Percentiles rank a stretch among this genome's conserved stretches.
These are phyloP conservation scores for Cyprinodon brontotheroides DNA, from an alignment of 2,113 vertebrate genomes.

Conservation along the genomic window DNA sequence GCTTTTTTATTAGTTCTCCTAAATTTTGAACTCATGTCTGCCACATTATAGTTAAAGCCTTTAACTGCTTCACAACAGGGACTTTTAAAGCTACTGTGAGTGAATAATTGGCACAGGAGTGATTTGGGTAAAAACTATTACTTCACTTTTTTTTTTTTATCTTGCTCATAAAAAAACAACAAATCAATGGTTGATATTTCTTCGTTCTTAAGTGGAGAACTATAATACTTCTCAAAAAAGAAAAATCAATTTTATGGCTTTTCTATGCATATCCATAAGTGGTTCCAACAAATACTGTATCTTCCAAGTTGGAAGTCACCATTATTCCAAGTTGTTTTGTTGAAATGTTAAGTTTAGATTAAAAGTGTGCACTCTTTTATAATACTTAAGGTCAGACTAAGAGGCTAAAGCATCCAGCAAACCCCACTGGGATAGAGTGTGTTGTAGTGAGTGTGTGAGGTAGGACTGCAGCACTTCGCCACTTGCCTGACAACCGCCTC, in stretches of 20 bases:
- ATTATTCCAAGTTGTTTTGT: not conserved
- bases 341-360: not conserved
- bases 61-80: no score
- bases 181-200: no score
- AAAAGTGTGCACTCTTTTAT: not conserved
- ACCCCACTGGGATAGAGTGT: not conserved
- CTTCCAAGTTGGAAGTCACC: not conserved
- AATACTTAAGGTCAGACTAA: not conserved
- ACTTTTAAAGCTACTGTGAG: no score
- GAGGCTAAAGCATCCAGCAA: not conserved
- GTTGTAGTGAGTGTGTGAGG: not conserved
- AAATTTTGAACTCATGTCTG: no score
- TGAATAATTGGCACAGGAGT: no score
- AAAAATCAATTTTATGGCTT: no score
- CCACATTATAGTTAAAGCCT: no score
- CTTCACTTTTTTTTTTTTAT: no score
- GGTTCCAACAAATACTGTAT: not conserved
- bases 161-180: not conserved
- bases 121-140: no score
- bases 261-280: not conserved
- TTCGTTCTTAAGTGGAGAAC: no score
- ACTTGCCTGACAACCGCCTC: slow-evolving; percentile 61
- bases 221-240: no score
- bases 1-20: no score
- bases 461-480: slow-evolving; percentile 41